Evolutionary conservation across 1,140 invertebrate species (phyloP), one percentile per base, ranked within the genome.

Genomic region (Sycobia sp.): DNA sequence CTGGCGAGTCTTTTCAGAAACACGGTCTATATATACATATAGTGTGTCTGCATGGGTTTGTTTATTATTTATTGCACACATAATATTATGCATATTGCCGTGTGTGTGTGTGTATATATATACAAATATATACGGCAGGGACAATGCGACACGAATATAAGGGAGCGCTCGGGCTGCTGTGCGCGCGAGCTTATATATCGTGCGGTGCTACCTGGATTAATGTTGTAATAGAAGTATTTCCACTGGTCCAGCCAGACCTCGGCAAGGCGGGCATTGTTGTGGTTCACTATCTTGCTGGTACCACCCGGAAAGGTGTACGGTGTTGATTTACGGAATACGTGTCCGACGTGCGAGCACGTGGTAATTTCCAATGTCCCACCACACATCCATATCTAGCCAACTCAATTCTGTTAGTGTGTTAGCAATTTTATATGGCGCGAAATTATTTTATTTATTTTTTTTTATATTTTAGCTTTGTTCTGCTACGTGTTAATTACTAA

Each of bases 281-380:
- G 95, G 88, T 99, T 96, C 82, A 99, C 94, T 82, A 99, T 95
- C 79, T 93, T 91, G 77, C 94, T 93, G 70, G 95, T 98, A 71
- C 97, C 97, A 72, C 97, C 97, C 62, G 97, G 97, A 86, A 99
- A 99, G 70, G 95, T 95, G 83, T 99, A 99, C 41, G 97, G 97
- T 71, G 95, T 98, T 71, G 96, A 96, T 86, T 99, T 99, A 76
- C 97, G 89, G 87, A 99, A 99, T 69, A 99, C 95, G 85, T 97
- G 95, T 70, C 94, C 93, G 70, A 96, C 94, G 83, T 94, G 91
- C 68, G 92, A 94, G 81, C 94, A 95, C 70, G 94, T 93, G 69
- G 89, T 87, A 71, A 96, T 96, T 85, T 95, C 93, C 83, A 96
- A 84, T 62, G 86, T 86, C 69, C 94, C 94, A 72, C 95, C 95